A percentile compares a stretch with the other conserved stretches of the same genome.
phyloP scores from a whole-genome alignment of 2,113 vertebrate genomes.

The Poicephalus meyeri region DNA sequence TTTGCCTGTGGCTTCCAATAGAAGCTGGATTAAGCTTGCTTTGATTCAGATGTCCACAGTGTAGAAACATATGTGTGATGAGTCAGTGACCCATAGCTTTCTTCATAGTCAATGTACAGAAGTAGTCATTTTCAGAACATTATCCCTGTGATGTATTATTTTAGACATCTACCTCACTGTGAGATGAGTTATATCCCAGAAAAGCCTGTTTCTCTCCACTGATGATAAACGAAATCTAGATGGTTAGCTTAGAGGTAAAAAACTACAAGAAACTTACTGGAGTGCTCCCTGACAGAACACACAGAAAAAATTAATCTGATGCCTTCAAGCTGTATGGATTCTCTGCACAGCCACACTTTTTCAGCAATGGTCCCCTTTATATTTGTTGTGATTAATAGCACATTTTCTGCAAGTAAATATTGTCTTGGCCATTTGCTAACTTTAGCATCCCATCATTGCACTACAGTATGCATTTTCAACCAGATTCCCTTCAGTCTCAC shows the following conservation, averaged over 20 bases:
- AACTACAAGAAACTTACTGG: not conserved
- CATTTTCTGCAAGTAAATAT: constrained; percentile 25
- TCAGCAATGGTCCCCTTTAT: not conserved
- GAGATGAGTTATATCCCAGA: not conserved
- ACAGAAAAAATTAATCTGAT: not conserved
- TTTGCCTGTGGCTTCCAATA: not conserved
- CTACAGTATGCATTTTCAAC: not conserved
- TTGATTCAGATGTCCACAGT: not conserved
- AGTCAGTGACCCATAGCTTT: not conserved
- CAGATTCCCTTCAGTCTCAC: not conserved
- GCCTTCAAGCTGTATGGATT: not conserved
- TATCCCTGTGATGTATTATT: not conserved
- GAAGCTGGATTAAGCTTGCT: not conserved
- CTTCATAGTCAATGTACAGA: not conserved
- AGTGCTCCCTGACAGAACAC: not conserved
- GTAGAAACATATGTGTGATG: not conserved
- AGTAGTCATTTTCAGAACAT: not conserved
- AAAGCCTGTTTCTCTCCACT: not conserved
- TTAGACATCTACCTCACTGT: not conserved
- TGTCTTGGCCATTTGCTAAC: not conserved
- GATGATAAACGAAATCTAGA: not conserved
- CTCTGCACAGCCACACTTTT: not conserved
- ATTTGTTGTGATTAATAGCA: constrained; percentile 4
- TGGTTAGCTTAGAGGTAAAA: not conserved
- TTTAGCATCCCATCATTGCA: constrained; percentile 5